Evolutionary conservation across 1,140 invertebrate species (phyloP), one percentile per base, ranked within the genome.

Genomic region (Drosophila nasuta): DNA sequence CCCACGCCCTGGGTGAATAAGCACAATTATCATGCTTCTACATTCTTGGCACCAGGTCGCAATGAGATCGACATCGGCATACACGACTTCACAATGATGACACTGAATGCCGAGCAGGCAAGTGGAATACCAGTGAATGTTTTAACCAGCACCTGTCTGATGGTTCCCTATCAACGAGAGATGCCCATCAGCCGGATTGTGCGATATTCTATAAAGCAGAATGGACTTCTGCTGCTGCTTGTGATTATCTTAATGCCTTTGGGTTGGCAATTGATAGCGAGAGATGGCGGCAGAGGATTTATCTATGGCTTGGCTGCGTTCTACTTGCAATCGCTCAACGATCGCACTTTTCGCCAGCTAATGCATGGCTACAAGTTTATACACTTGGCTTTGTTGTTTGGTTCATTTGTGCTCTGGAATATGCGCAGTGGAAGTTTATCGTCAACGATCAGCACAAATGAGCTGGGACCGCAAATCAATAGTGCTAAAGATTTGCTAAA

Each of bases 1-100:
- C 17, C 35, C 5, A 45, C 54, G 2, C 20, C 49, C 17, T 5
- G 52, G 5, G 66, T 85, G 5, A 73, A 85, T 38, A 25, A 38
- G 6, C 46, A 71, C n/a, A 85, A 78, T 43, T 81, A 81, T 30
- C 82, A 74, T n/a, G 63, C 59, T 28, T 33, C 49, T 15, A 63
- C 72, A 6, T 45, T 86, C 30, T 48, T 78, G 33, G 64, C 58
- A 4, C 41, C 81, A 4, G 13, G 69, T 38, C 65, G 63, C 6
- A 66, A 66, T 13, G 59, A 74, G 20, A 78, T 85, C 51, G 69
- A 77, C 15, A 71, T 85, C 1, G 77, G 74, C 5, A 69, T 71
- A 5, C 74, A 85, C 60, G 43, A 60, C 5, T 78, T 38, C 28
- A 68, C 69, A 0, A 2, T 49, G 1, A 59, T 83, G 77, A 71